Conservation (phyloP, 2,797 vertebrate species). For the Selene dorsalis region DNA sequence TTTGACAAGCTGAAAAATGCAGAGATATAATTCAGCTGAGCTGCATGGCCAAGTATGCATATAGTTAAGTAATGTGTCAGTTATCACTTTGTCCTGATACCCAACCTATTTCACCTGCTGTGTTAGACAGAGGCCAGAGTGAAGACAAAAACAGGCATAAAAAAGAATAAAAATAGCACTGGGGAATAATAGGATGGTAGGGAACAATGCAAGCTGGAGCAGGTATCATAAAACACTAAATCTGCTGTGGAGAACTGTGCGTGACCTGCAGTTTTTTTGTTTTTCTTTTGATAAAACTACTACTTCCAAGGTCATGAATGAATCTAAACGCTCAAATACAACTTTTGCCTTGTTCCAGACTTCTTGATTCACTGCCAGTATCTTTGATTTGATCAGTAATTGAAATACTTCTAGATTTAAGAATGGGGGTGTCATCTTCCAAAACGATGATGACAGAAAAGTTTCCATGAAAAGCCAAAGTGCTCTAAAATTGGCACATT, state of each 20-base stretch:
- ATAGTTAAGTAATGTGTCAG: constrained; percentile 56
- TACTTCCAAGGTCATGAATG: neutral
- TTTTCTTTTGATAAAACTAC: neutral
- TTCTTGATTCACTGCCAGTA: neutral
- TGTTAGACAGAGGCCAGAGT: constrained; percentile 14
- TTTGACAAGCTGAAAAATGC: constrained; percentile 76
- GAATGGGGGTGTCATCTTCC: neutral
- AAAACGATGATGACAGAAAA: constrained; percentile 3
- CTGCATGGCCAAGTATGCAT: constrained; percentile 61
- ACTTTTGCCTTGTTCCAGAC: neutral
- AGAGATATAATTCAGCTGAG: constrained; percentile 76
- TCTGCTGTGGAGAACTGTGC: constrained; percentile 12
- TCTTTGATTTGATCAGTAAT: constrained; percentile 3
- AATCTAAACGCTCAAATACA: neutral
- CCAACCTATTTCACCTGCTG: constrained; percentile 67
- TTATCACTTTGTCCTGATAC: constrained; percentile 61
- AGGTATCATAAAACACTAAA: neutral
- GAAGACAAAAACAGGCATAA: constrained; percentile 44
- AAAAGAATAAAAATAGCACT: no score
- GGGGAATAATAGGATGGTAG: neutral
- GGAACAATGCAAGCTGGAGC: neutral
- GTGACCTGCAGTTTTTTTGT: neutral
- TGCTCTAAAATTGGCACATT: neutral
- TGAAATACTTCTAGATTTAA: neutral
- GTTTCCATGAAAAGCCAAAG: neutral